These are phyloP conservation scores for Elymnias hypermnestra DNA, from an alignment of 1,140 invertebrate species.

Conservation along the genomic window DNA sequence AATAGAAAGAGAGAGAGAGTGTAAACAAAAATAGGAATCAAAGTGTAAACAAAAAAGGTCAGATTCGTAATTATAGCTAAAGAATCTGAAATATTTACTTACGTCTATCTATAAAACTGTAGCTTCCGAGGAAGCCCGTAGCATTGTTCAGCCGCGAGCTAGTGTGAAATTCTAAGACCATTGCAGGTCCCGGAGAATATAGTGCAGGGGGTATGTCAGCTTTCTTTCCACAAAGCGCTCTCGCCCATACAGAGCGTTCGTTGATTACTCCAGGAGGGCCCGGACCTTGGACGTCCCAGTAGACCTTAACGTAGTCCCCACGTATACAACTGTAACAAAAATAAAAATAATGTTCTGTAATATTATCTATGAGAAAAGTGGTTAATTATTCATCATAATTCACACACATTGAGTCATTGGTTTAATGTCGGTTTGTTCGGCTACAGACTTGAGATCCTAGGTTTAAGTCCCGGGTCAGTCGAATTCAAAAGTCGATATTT, in stretches of 20 bases:
- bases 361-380: too few relatives aligned
- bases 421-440: too few relatives aligned
- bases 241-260: slow-evolving; percentile 86
- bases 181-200: slow-evolving; percentile 87
- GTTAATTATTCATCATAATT: too few relatives aligned
- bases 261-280: slow-evolving; percentile 83
- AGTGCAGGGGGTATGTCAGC: slow-evolving; percentile 83
- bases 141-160: slow-evolving; percentile 77
- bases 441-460: too few relatives aligned
- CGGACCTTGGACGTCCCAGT: slow-evolving; percentile 74
- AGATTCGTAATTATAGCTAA: too few relatives aligned
- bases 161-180: slow-evolving; percentile 89
- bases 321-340: slow-evolving; percentile 81
- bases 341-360: neutral
- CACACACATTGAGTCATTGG: too few relatives aligned
- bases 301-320: slow-evolving; percentile 89
- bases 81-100: too few relatives aligned
- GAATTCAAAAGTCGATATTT: too few relatives aligned
- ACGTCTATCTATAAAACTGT: slow-evolving; percentile 89
- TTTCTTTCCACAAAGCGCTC: slow-evolving; percentile 85
- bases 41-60: too few relatives aligned
- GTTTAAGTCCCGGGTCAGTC: too few relatives aligned
- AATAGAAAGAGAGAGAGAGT: too few relatives aligned
- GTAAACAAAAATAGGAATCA: too few relatives aligned
- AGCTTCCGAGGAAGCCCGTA: slow-evolving; percentile 87